Base-by-base conservation (phyloP, 2,888 invertebrate genomes). In the Temnothorax rugatulus region DNA sequence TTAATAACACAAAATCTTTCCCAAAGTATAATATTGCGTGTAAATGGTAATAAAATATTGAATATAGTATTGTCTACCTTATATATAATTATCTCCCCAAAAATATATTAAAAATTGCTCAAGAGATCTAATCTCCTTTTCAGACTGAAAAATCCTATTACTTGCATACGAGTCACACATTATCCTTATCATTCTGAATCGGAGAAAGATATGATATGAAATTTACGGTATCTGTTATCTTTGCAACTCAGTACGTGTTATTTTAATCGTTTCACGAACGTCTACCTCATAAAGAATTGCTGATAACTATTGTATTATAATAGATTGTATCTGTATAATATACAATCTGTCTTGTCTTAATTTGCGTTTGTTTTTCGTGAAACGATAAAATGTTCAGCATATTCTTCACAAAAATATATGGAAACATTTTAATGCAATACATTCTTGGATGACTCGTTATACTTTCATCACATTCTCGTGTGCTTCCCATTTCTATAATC, bases 161-260 rank as follows among this genome's bases (percentile, higher is more conserved):
- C 68, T 69, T 34, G 5, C 13, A 8, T 75, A 54, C 18, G n/a
- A 50, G 15, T 38, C 8, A 34, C 21, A 71, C 54, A 73, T 81
- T 59, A 71, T 59, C n/a, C 18, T 73, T 59, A 34, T 41, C 52
- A 61, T 68, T 69, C 81, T 54, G 61, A 69, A 52, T 71, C 9
- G 44, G 47, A 75, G 34, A 77, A 81, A 81, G 79, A 83, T 83
- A 77, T 83, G 69, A 69, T 83, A 83, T 69, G 13, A 59, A 57
- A 64, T 82, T 64, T 81, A 74, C 50, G 25, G n/a, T 68, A 79
- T 47, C n/a, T 41, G 0, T 52, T 50, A 41, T 50, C 15, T 66
- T 66, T n/a, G 57, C 41, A 76, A 66, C 57, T 82, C 25, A 29
- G 11, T n/a, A 59, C 9, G 57, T 25, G 18, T 81, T 34, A 8